Evolutionary conservation across 2,113 vertebrate species (phyloP), one percentile per base, ranked within the genome.

Genomic region (Lampris incognitus): DNA sequence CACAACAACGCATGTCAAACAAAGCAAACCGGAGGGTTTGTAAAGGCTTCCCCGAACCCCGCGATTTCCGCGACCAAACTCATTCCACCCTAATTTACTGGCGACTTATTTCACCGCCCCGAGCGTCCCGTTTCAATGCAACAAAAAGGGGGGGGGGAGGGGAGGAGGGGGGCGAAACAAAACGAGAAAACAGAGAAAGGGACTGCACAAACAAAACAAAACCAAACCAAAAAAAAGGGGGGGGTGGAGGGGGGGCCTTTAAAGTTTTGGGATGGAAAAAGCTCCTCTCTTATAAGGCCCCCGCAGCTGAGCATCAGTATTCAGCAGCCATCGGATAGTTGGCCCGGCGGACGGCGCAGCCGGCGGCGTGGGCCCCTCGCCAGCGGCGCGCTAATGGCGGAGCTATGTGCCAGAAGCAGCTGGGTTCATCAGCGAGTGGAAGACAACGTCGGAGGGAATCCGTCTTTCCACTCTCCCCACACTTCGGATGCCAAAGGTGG

Each of bases 291-390:
- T 66, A 51, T n/a, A 50, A 67, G 57, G 66, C 81, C 24, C 72
- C 68, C 82, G 69, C 85, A 92, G 85, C 85, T 90, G 88, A 92
- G 71, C 89, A 91, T 88, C 81, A 87, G 88, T 85, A 89, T 87
- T 90, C 92, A 39, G 50, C 50, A 77, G 72, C 55, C 86, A 83
- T 82, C 86, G 13, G 65, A 74, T 64, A 52, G 75, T 74, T 89
- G 88, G 88, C 78, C 57, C 5, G 48, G 74, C 42, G 60, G 58
- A 78, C 70, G 68, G 81, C 87, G 72, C 86, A 89, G 87, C 84
- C 78, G 76, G 84, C 75, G 65, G 5, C 64, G 74, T 72, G 85
- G 80, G 88, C 81, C 4, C 36, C 37, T 5, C 0, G 81, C 87
- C 91, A 89, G 70, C 13, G 44, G 60, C 78, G 48, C 64, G 62